Conservation (phyloP, 2,888 invertebrate genomes). For the Drosophila yooni region DNA sequence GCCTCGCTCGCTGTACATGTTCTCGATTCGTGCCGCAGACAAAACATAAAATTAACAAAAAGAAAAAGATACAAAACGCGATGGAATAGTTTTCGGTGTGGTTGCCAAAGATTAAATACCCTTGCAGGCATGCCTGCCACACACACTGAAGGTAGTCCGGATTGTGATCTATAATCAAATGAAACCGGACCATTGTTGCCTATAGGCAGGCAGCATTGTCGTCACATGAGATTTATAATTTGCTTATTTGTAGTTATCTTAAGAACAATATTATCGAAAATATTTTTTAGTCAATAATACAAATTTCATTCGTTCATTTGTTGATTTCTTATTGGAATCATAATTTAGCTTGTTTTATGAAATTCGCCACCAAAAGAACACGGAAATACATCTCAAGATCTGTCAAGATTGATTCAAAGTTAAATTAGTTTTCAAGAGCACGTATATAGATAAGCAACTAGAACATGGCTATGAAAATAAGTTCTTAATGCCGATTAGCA, state of each 20-base stretch:
- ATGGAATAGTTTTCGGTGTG: background rate
- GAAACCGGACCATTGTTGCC: background rate
- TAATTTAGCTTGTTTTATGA: background rate
- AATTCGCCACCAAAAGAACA: background rate
- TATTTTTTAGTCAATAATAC: too few relatives aligned
- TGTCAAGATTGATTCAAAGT: too few relatives aligned
- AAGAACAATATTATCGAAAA: too few relatives aligned
- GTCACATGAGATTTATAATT: too few relatives aligned
- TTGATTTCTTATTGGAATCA: background rate
- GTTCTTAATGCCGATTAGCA: too few relatives aligned
- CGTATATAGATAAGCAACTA: too few relatives aligned
- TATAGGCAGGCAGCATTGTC: background rate
- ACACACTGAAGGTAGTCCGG: background rate
- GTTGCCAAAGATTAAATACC: background rate
- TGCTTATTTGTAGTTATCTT: too few relatives aligned
- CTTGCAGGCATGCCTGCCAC: background rate
- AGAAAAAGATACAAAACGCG: background rate
- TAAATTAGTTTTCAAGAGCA: too few relatives aligned
- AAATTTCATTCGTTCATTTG: background rate
- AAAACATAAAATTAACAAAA: constrained; percentile 7
- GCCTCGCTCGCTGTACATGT: constrained; percentile 22
- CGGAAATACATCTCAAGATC: background rate
- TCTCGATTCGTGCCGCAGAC: constrained; percentile 31
- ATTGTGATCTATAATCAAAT: background rate
- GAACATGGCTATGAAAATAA: too few relatives aligned